Percentiles rank a stretch among this genome's conserved stretches.
Evolutionary conservation across 2,888 invertebrate species (phyloP).

Genomic region (Diarsia rubi): DNA sequence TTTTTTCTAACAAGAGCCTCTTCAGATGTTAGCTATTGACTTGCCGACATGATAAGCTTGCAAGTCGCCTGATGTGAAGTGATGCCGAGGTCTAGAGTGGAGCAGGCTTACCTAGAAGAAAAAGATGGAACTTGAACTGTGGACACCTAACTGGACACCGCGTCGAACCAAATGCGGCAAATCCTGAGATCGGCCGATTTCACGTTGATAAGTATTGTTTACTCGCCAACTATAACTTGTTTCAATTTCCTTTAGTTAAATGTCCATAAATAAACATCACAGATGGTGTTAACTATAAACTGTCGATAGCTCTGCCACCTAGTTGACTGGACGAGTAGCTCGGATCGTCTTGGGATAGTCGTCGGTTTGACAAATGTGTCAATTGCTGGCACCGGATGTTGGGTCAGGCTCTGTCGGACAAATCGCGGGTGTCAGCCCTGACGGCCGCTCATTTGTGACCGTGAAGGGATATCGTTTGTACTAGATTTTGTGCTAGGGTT

Average conservation of each 20-base stretch:
- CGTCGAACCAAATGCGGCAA: no score
- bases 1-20: no score
- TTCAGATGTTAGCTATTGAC: no score
- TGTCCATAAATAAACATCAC: background rate
- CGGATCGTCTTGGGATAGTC: slow-evolving; percentile 67
- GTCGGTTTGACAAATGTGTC: slow-evolving; percentile 84
- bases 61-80: no score
- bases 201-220: background rate
- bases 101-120: no score
- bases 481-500: slow-evolving; percentile 55
- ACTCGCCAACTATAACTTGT: background rate
- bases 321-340: slow-evolving; percentile 38
- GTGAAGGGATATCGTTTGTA: slow-evolving; percentile 61
- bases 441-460: slow-evolving; percentile 71
- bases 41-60: no score
- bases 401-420: slow-evolving; percentile 75
- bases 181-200: background rate
- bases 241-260: background rate
- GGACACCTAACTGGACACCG: no score
- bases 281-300: background rate
- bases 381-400: slow-evolving; percentile 81
- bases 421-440: slow-evolving; percentile 79
- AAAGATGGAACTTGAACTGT: no score
- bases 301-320: slow-evolving; percentile 2
- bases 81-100: no score